Evolutionary conservation across 2,113 vertebrate genomes (phyloP), one percentile per base, ranked within the genome.

Genomic region (Pollimyrus isidori): DNA sequence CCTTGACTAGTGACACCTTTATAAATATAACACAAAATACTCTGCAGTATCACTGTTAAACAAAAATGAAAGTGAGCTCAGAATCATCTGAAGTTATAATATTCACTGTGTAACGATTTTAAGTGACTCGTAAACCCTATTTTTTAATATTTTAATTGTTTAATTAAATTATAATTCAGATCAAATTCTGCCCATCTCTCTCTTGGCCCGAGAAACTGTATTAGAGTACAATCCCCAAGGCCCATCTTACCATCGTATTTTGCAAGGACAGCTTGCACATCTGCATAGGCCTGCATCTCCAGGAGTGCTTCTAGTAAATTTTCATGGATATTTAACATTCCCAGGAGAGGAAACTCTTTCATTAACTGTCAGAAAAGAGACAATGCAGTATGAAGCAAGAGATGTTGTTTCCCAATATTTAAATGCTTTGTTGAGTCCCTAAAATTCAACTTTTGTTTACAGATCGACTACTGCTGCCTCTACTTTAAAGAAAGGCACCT

Each of bases 261-360:
- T 15, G 98, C 97, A 87, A 99, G 94, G 89, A 99, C 98, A 93
- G 98, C 98, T 94, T 99, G 98, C 88, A 99, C 98, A 94, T 99
- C 98, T 91, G 98, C 98, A 13, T 99, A 99, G 35, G 98, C 98
- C 92, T 99, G 98, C 87, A 99, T 95, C 93, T 99, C 98, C 94
- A 99, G 94, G 91, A 99, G 97, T 4, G 98, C 97, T 94, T 99
- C 98, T 87, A 99, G 93, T 62, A 99, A 97, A 93, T 99, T 99
- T 95, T 99, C 98, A 62, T 99, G 98, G 94, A 99, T 99, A 95
- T 99, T 99, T 96, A 99, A 95, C 97, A 99, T 98, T 92, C 97
- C 99, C 92, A 99, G 94, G 92, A 98, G 96, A 87, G 98, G 98
- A 94, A 99, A 99, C 92, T 99, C 98, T 96, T 98, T 99, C 97